A percentile compares a stretch with the other conserved stretches of the same genome.
These are phyloP conservation scores for Ptychochromis oligacanthus DNA, from an alignment of 2,113 vertebrate genomes.

Conservation along the genomic window DNA sequence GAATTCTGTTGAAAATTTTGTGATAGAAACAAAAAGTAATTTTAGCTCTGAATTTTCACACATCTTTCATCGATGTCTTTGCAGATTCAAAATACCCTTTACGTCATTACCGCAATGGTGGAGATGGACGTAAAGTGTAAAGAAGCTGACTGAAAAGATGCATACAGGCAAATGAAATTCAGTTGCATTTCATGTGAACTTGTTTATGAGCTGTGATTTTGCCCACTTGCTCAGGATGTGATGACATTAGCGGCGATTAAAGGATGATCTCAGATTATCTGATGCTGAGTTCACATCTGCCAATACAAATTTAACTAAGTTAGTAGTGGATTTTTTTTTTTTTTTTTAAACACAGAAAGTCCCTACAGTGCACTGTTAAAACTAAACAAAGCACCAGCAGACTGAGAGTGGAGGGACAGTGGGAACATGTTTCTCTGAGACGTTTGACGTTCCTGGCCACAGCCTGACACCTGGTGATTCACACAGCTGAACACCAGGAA, in stretches of 20 bases:
- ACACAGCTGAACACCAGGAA: conserved; percentile 80
- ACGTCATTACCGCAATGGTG: not conserved
- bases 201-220: conserved; percentile 12
- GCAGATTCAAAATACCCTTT: not conserved
- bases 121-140: not conserved
- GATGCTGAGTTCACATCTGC: not conserved
- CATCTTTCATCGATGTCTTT: not conserved
- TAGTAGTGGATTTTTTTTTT: not conserved
- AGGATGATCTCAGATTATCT: not conserved
- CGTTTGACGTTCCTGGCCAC: conserved; percentile 62
- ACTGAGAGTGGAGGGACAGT: not conserved
- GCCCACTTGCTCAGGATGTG: not conserved
- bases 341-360: not conserved
- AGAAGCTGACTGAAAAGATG: not conserved
- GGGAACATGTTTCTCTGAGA: conserved; percentile 54
- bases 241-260: not conserved
- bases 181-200: not conserved
- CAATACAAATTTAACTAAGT: not conserved
- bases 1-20: not conserved
- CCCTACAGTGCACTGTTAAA: not conserved
- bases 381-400: not conserved
- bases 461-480: conserved; percentile 75
- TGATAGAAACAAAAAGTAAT: not conserved
- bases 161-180: not conserved
- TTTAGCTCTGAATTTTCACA: conserved; percentile 20